phyloP scores from a whole-genome alignment of 2,888 invertebrate genomes.

The Pteria penguin region DNA sequence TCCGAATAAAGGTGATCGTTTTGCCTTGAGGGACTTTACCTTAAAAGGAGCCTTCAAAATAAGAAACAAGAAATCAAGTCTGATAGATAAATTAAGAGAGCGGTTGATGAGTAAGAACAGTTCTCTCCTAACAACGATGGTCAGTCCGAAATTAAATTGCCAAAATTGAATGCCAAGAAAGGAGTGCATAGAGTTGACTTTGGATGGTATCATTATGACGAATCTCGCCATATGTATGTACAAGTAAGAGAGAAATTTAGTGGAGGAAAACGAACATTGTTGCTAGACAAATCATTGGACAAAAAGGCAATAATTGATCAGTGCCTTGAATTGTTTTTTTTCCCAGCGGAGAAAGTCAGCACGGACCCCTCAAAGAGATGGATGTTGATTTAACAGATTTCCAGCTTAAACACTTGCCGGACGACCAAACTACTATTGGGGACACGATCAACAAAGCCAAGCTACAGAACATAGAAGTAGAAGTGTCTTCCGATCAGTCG shows the following conservation, averaged over 20 bases:
- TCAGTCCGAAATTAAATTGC: not conserved
- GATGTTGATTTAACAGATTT: not conserved
- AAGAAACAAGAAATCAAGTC: not conserved
- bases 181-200: slow-evolving; percentile 3
- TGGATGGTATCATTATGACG: slow-evolving; percentile 4
- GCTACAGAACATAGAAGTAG: too few relatives aligned
- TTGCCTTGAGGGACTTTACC: not conserved
- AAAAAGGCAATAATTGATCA: not conserved
- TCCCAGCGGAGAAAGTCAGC: not conserved
- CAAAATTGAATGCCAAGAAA: slow-evolving; percentile 1
- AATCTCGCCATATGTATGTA: not conserved
- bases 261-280: not conserved
- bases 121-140: not conserved
- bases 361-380: not conserved
- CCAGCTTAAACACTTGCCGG: not conserved
- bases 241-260: slow-evolving; percentile 3
- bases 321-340: slow-evolving; percentile 9
- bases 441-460: slow-evolving; percentile 2
- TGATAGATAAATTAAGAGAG: not conserved
- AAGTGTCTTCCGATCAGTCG: too few relatives aligned
- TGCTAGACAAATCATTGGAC: not conserved
- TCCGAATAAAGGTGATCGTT: slow-evolving; percentile 2
- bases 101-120: not conserved
- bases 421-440: not conserved
- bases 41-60: not conserved